Evolutionary conservation across 2,888 invertebrate species (phyloP).

Genomic region (Candidula unifasciata): DNA sequence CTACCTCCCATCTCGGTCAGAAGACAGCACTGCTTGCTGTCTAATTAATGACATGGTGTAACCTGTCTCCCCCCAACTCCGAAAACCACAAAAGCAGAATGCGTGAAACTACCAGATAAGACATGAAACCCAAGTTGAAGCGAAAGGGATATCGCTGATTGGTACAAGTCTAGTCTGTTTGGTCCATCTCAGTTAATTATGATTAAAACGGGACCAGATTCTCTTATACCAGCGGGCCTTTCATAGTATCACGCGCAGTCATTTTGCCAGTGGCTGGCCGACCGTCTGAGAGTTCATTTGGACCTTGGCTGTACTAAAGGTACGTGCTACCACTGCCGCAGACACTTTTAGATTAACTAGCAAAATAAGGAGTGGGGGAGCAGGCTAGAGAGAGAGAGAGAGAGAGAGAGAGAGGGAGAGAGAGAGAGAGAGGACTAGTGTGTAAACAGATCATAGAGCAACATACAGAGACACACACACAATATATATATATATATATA

Average conservation of each 20-base stretch:
- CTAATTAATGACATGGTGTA: too few species aligned
- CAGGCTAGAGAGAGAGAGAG: too few species aligned
- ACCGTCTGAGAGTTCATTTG: not conserved
- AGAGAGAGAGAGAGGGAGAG: too few species aligned
- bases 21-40: too few species aligned
- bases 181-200: constrained; percentile 21
- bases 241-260: constrained; percentile 13
- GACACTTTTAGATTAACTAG: not conserved
- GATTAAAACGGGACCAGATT: constrained; percentile 12
- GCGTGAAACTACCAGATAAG: too few species aligned
- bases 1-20: too few species aligned
- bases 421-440: too few species aligned
- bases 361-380: not conserved
- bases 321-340: not conserved
- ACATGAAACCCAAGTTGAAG: not conserved
- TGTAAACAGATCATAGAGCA: too few species aligned
- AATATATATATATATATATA: too few species aligned
- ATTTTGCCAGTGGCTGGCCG: not conserved
- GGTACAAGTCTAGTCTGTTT: not conserved
- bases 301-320: not conserved
- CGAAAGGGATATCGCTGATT: not conserved
- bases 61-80: too few species aligned
- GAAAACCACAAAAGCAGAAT: too few species aligned
- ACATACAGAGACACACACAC: too few species aligned
- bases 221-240: not conserved